Evolutionary conservation across 2,113 vertebrate species (phyloP), one percentile per base, ranked within the genome.

Genomic region (Osmerus eperlanus): DNA sequence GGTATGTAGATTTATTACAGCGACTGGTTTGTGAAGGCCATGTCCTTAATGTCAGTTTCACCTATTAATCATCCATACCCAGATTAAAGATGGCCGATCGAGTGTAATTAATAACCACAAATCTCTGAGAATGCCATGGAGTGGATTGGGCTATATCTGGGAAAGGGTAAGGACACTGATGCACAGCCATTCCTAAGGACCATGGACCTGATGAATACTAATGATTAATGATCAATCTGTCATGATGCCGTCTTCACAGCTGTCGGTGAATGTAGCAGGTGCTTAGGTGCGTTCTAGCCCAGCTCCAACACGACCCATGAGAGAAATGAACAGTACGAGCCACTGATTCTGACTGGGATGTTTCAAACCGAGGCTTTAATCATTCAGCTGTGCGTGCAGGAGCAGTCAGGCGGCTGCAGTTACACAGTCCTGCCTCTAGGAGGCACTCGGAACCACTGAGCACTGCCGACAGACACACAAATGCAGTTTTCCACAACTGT

Each of bases 401-500:
- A 12, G 9, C 9, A 21, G 54, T 3, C 13, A 25, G 14, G 4
- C 25, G 28, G 21, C 3, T 73, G 73, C 70, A 70, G 58, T 63
- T 63, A 51, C 21, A 64, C 18, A 1, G 6, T 36, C 3, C 19
- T 21, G n/a, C 70, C 78, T 73, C 73, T 7, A 18, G 60, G n/a
- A 21, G 78, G 59, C 69, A 29, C 70, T 61, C 66, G 25, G 23
- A 60, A n/a, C 28, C 47, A 11, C 19, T 0, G 25, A 15, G 32
- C 65, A 32, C 53, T 18, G 23, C 64, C 36, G 52, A 70, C 29
- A 68, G 3, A 67, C 76, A 62, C 9, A 15, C 54, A 47, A 59
- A 67, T 32, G 2, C 14, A 41, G 36, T 41, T 41, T 41, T 41
- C 36, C 7, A 41, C 4, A 41, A 41, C 36, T 41, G 36, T 41